Percentiles rank a stretch among this genome's conserved stretches.
These are phyloP conservation scores for Pandemis cinnamomeana DNA, from an alignment of 2,888 invertebrate species.

Conservation along the genomic window DNA sequence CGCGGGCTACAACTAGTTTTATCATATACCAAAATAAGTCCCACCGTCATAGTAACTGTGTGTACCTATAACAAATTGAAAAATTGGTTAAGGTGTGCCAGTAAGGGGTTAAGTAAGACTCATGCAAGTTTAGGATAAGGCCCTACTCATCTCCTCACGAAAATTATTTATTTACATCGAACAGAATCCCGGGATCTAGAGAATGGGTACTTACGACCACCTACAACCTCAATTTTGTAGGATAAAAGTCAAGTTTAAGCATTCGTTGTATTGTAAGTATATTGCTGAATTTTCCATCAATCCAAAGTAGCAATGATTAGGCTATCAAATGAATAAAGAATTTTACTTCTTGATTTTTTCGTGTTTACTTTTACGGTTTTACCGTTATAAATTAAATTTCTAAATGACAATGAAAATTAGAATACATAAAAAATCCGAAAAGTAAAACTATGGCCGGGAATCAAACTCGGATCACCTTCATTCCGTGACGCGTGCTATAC, in stretches of 20 bases:
- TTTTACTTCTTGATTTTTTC: too few species aligned
- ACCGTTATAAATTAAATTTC: too few species aligned
- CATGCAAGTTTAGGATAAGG: background rate
- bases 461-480: too few species aligned
- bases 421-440: too few species aligned
- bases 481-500: too few species aligned
- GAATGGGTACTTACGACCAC: background rate
- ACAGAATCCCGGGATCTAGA: constrained; percentile 3
- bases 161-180: constrained; percentile 8
- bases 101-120: background rate
- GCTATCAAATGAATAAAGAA: too few species aligned
- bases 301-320: background rate
- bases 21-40: background rate
- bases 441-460: too few species aligned
- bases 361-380: too few species aligned
- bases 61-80: constrained; percentile 4
- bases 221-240: background rate
- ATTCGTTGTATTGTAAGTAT: background rate
- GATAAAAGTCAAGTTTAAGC: background rate
- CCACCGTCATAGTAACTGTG: background rate
- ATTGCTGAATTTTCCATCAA: background rate
- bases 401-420: too few species aligned
- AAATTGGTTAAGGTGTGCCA: background rate
- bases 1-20: too few species aligned
- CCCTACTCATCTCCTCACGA: background rate